Evolutionary conservation across 2,888 invertebrate species (phyloP), one percentile per base, ranked within the genome.

Genomic region (Ophion obscuratus): DNA sequence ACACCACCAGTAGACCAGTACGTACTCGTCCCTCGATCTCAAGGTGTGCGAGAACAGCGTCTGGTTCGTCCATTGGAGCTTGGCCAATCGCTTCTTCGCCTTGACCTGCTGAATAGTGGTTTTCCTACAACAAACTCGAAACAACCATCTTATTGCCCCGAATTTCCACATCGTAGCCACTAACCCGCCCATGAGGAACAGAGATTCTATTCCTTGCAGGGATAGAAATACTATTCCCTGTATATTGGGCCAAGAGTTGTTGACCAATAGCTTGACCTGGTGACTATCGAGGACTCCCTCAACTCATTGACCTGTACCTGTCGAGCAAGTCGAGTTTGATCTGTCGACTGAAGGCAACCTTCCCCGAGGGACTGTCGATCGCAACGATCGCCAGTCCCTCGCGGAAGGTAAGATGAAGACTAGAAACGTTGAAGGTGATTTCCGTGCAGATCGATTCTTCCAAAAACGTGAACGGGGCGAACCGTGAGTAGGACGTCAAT

Each of bases 311-410:
- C 59, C 73, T 73, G 40, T 61, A 73, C n/a, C 14, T 36, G 20
- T 73, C 61, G 61, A 73, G 73, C 11, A 59, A 73, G 73, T 59
- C 36, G 4, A 71, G 71, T 31, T 71, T n/a, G 53, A 71, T 71
- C 9, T 31, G 27, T n/a, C 71, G 47, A 24, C 68, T 68, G 44
- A 68, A 68, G 68, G 68, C 44, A 5, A n/a, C n/a, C n/a, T n/a
- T n/a, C n/a, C n/a, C n/a, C n/a, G n/a, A n/a, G n/a, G n/a, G n/a
- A n/a, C n/a, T n/a, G n/a, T n/a, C n/a, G n/a, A n/a, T n/a, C n/a
- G n/a, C n/a, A n/a, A 20, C 68, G 5, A 68, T 44, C 44, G 47
- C 2, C 20, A 44, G 44, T 40, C 44, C 66, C 11, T 66, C 68
- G 20, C 20, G 68, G 44, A 68, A 10, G 7, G 68, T 68, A 11